Percentiles rank a stretch among this genome's conserved stretches.
Conservation (phyloP, 1,140 invertebrate species). For the Phocides pigmalion region DNA sequence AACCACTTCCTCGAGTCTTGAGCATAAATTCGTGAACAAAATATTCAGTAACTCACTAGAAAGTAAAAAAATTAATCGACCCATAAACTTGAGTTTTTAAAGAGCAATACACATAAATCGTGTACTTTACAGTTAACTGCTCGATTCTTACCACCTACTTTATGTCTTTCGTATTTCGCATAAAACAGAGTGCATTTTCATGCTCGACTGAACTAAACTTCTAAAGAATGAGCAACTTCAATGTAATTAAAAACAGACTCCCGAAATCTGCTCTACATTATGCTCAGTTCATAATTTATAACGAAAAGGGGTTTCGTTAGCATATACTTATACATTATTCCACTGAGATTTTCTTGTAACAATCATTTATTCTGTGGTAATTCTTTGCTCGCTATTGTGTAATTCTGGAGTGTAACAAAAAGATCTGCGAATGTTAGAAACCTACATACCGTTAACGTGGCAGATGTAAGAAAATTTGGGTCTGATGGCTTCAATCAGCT, state of each 20-base stretch:
- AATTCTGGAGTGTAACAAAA: too few relatives aligned
- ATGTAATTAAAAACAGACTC: slow-evolving; percentile 2
- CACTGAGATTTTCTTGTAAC: too few relatives aligned
- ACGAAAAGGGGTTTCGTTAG: neutral
- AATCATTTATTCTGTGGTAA: too few relatives aligned
- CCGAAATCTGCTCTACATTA: neutral
- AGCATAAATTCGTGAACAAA: neutral
- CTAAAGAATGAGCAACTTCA: slow-evolving; percentile 2
- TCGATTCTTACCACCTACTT: neutral
- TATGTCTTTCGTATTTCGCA: neutral
- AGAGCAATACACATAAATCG: neutral
- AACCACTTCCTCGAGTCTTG: neutral
- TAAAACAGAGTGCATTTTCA: slow-evolving; percentile 4
- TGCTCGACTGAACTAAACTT: neutral
- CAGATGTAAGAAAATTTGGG: too few relatives aligned
- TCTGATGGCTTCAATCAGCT: too few relatives aligned
- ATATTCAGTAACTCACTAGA: neutral
- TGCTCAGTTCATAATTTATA: slow-evolving; percentile 1
- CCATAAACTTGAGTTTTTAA: neutral
- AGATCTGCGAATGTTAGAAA: too few relatives aligned
- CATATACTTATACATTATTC: neutral
- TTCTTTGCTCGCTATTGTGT: too few relatives aligned
- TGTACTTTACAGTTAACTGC: neutral
- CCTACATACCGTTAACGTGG: too few relatives aligned
- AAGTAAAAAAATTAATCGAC: neutral